phyloP scores from a whole-genome alignment of 2,797 vertebrate species.

The Thunnus albacares region DNA sequence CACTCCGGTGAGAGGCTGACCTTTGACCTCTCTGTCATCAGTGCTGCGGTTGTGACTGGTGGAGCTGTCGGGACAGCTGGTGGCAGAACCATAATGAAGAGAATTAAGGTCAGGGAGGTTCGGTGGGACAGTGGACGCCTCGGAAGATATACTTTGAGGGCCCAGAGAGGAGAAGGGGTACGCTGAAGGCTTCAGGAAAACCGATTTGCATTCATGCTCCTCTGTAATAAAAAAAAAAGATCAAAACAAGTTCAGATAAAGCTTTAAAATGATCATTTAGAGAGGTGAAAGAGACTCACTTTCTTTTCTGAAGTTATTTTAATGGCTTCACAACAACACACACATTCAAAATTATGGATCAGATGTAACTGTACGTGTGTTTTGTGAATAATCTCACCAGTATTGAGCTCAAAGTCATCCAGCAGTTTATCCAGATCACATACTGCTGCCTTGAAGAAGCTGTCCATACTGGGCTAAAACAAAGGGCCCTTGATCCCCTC shows the following conservation, averaged over 20 bases:
- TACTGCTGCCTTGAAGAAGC: conserved; percentile 97
- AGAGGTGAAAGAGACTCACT: no score
- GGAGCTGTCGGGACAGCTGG: conserved; percentile 53
- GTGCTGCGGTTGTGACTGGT: conserved; percentile 42
- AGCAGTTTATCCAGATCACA: conserved; percentile 97
- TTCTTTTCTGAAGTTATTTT: no score
- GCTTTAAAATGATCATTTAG: background rate
- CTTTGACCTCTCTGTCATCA: conserved; percentile 77
- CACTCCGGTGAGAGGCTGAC: conserved; percentile 89
- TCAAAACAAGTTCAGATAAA: conserved; percentile 3
- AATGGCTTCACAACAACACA: background rate
- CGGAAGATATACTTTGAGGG: conserved; percentile 80
- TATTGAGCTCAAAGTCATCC: conserved; percentile 96
- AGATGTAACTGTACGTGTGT: background rate
- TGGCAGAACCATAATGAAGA: conserved; percentile 79
- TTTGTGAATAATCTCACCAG: conserved; percentile 86
- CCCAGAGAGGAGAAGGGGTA: conserved; percentile 79
- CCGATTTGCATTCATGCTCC: conserved; percentile 85
- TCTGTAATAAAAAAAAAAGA: conserved; percentile 81
- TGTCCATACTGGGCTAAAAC: conserved; percentile 91
- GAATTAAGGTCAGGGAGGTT: conserved; percentile 81
- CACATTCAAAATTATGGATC: background rate
- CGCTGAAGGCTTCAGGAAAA: conserved; percentile 74
- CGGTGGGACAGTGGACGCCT: conserved; percentile 63
- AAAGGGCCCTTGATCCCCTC: conserved; percentile 41